Base-by-base conservation (phyloP, 1,140 invertebrate species). In the Aphelinus certus region DNA sequence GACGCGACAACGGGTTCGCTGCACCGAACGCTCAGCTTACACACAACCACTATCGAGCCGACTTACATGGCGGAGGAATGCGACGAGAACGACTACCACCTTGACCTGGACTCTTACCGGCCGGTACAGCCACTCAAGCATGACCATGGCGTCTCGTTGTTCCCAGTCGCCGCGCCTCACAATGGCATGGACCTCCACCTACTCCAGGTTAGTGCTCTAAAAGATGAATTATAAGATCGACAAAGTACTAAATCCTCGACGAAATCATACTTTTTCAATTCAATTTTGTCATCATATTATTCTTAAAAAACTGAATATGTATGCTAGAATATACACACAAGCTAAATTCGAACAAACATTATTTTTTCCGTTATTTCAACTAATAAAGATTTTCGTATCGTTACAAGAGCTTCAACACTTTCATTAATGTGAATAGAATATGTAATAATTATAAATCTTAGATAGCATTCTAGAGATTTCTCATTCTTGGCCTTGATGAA, bases 61-160 rank as follows among this genome's bases (percentile, higher is more conserved):
- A 86, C 88, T 42, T 89, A 89, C 78, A 88, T 89, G 81, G 75
- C 85, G 57, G 89, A 90, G 65, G 90, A 90, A 80, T 88, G 88
- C 73, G 90, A 91, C 81, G 87, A 89, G 74, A 86, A 86, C 75
- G 91, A 92, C 76, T 93, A 93, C 83, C 92, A 92, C 81, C 88
- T 93, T 72, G 93, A 94, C 83, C 88, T 92, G 73, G 94, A 94
- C 71, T 91, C 92, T 2, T 97, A 97, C 86, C 92, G 92, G 80
- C 96, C 96, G 9, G 94, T 97, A 46, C 94, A 96, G 83, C 92
- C 94, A 0, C 83, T 96, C 55, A 89, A 91, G n/a, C 92, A 94
- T 82, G 95, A 97, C 81, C 96, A 97, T 81, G 94, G 94, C 1
- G 94, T 97, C 60, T 93, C 94, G 69, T 92, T 97, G 85, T 94